Evolutionary conservation across 1,140 invertebrate species (phyloP).

Genomic region (Achatina immaculata): DNA sequence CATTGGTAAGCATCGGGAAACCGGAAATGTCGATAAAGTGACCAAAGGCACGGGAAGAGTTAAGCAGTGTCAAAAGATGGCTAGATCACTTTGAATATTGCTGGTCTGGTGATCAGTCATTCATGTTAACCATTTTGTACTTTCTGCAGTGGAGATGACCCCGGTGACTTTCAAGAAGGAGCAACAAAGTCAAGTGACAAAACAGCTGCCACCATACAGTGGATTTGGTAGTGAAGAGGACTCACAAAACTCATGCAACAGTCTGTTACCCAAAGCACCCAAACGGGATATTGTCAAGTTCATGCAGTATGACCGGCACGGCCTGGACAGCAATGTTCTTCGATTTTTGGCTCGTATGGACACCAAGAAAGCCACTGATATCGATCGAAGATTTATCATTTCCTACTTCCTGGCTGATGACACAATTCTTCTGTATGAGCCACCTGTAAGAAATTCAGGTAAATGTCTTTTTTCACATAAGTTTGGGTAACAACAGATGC

Average conservation of each 20-base stretch:
- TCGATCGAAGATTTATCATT: constrained; percentile 82
- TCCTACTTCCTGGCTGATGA: constrained; percentile 87
- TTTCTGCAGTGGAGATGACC: constrained; percentile 65
- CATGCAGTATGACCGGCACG: constrained; percentile 74
- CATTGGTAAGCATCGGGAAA: too few species aligned
- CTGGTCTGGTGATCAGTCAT: too few species aligned
- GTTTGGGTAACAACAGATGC: too few species aligned
- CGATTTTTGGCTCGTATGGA: constrained; percentile 83
- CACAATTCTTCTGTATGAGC: constrained; percentile 85
- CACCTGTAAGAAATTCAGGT: constrained; percentile 82
- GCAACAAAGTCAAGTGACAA: background rate
- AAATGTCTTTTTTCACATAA: constrained; percentile 19
- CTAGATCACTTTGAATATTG: too few species aligned
- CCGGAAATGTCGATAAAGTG: too few species aligned
- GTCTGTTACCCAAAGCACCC: constrained; percentile 69
- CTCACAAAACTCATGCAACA: constrained; percentile 69
- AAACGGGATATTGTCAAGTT: constrained; percentile 71
- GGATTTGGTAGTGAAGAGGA: constrained; percentile 72
- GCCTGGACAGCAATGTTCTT: constrained; percentile 83
- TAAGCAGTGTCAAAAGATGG: too few species aligned
- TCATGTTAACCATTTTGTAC: too few species aligned
- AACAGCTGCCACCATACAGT: constrained; percentile 70
- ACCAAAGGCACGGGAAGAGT: too few species aligned
- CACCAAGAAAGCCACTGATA: constrained; percentile 79
- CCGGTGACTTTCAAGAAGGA: constrained; percentile 57